phyloP scores from a whole-genome alignment of 1,140 invertebrate genomes.

The Apis cerana region DNA sequence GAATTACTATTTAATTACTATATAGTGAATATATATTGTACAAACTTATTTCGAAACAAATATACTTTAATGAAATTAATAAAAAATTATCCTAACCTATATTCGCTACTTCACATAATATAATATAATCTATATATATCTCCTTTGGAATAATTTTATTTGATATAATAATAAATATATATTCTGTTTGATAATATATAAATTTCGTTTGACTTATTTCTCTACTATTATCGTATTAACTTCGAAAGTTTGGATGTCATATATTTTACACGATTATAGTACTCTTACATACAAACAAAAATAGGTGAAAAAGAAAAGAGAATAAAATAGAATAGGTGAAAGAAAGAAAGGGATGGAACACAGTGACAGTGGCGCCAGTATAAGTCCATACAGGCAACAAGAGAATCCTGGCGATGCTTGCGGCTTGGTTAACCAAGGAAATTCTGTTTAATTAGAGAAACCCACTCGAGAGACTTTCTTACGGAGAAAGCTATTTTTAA shows the following conservation, averaged over 20 bases:
- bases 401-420: constrained; percentile 35
- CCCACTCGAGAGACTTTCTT: constrained; percentile 42
- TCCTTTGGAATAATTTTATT: background rate
- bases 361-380: background rate
- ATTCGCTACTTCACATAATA: no score
- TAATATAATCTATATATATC: background rate
- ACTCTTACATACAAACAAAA: background rate
- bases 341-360: background rate
- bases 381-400: background rate
- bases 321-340: background rate
- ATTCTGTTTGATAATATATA: constrained; percentile 5
- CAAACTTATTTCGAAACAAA: background rate
- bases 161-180: background rate
- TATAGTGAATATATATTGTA: no score
- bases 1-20: no score
- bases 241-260: no score
- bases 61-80: background rate
- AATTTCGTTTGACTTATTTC: background rate
- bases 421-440: constrained; percentile 43
- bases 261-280: background rate
- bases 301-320: no score
- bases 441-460: constrained; percentile 59
- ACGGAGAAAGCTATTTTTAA: constrained; percentile 60
- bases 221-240: background rate
- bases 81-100: background rate